phyloP scores from a whole-genome alignment of 2,113 vertebrate species.

The Lanius collurio region DNA sequence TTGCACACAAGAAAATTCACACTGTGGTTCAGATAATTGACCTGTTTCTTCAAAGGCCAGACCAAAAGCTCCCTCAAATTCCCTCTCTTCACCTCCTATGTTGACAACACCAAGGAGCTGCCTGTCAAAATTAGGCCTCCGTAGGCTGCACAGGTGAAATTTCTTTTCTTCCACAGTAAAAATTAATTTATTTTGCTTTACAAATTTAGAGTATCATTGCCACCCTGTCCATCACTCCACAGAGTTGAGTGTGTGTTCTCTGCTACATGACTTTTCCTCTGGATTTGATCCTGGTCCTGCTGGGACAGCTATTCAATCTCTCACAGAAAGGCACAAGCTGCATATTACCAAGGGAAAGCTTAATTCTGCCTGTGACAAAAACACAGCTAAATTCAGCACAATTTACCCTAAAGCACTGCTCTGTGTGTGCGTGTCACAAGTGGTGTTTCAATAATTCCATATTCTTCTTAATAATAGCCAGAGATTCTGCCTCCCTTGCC shows the following conservation, averaged over 20 bases:
- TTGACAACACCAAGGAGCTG: not conserved
- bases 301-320: not conserved
- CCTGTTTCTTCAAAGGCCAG: not conserved
- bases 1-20: not conserved
- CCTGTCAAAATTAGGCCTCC: not conserved
- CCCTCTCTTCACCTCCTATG: not conserved
- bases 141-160: not conserved
- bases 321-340: not conserved
- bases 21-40: not conserved
- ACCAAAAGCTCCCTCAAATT: not conserved
- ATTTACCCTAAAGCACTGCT: not conserved
- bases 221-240: not conserved
- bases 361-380: not conserved
- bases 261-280: slow-evolving; percentile 5
- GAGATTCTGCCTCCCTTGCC: rapidly evolving
- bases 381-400: not conserved
- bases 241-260: not conserved
- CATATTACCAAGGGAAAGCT: slow-evolving; percentile 16
- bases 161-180: not conserved
- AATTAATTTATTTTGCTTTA: not conserved
- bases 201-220: not conserved
- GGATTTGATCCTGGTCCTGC: not conserved
- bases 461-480: not conserved
- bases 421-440: not conserved
- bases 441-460: not conserved